These are phyloP conservation scores for Lordiphosa stackelbergi DNA, from an alignment of 1,140 invertebrate species.

Conservation along the genomic window DNA sequence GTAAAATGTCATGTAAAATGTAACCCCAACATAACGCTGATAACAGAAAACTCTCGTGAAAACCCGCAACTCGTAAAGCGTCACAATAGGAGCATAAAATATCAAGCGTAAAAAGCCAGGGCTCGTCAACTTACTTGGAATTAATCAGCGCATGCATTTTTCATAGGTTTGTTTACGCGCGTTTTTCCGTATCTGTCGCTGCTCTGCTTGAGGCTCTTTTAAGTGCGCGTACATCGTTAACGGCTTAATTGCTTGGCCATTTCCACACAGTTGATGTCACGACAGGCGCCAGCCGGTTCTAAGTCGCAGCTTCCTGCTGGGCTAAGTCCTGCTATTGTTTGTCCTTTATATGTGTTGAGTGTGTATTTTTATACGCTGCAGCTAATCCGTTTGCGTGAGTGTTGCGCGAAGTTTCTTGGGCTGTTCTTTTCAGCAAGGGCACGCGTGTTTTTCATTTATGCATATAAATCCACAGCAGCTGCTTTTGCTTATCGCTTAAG, in stretches of 20 bases:
- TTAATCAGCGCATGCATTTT: conserved; percentile 67
- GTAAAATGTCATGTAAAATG: not conserved
- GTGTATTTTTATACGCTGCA: conserved; percentile 48
- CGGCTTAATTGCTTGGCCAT: conserved; percentile 70
- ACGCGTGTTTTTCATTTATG: conserved; percentile 59
- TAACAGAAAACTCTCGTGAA: not conserved
- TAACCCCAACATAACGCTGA: too few species aligned
- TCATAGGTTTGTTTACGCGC: conserved; percentile 46
- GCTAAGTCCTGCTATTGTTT: conserved; percentile 12
- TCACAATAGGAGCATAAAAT: conserved; percentile 31
- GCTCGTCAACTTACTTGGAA: conserved; percentile 67
- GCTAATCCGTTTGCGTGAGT: conserved; percentile 61
- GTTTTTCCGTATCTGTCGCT: conserved; percentile 21
- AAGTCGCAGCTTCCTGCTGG: conserved; percentile 39
- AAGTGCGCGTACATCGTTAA: conserved; percentile 68
- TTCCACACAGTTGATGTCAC: conserved; percentile 57
- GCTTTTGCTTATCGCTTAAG: conserved; percentile 68
- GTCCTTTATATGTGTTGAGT: conserved; percentile 18
- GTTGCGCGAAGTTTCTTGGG: conserved; percentile 37
- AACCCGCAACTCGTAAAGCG: conserved; percentile 31
- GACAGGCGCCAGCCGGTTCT: conserved; percentile 20
- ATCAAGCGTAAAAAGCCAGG: conserved; percentile 25
- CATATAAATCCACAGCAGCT: conserved; percentile 63
- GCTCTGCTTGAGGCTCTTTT: conserved; percentile 28
- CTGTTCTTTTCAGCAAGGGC: conserved; percentile 27